Percentiles rank a stretch among this genome's conserved stretches.
These are phyloP conservation scores for Machimus atricapillus DNA, from an alignment of 2,888 invertebrate species.

Conservation along the genomic window DNA sequence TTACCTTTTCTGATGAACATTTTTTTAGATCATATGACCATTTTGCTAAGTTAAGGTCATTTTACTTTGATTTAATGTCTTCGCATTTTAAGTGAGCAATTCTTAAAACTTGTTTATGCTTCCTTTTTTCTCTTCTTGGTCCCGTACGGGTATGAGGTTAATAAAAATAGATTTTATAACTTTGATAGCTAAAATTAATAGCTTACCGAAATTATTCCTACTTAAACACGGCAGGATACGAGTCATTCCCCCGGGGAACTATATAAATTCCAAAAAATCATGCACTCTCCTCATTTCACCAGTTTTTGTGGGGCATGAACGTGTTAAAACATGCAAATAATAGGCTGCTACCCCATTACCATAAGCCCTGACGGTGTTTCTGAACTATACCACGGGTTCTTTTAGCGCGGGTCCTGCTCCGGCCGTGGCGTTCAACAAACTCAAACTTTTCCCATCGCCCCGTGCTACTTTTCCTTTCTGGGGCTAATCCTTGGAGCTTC, in stretches of 20 bases:
- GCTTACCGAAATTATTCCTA: not conserved
- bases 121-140: too few relatives aligned
- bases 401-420: not conserved
- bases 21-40: too few relatives aligned
- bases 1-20: too few relatives aligned
- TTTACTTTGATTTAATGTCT: too few relatives aligned
- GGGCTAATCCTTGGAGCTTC: not conserved
- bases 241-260: not conserved
- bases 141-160: too few relatives aligned
- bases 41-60: too few relatives aligned
- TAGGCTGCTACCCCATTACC: not conserved
- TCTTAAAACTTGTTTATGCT: too few relatives aligned
- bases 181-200: not conserved
- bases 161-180: not conserved
- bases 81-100: too few relatives aligned
- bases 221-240: not conserved
- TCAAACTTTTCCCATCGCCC: not conserved
- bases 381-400: not conserved
- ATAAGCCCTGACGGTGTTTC: not conserved
- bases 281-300: not conserved
- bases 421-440: not conserved
- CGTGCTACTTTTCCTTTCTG: not conserved
- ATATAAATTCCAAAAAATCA: not conserved
- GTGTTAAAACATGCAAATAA: constrained; percentile 10
- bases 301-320: not conserved